Base-by-base conservation (phyloP, 1,140 invertebrate species). In the Glomeris maerens region DNA sequence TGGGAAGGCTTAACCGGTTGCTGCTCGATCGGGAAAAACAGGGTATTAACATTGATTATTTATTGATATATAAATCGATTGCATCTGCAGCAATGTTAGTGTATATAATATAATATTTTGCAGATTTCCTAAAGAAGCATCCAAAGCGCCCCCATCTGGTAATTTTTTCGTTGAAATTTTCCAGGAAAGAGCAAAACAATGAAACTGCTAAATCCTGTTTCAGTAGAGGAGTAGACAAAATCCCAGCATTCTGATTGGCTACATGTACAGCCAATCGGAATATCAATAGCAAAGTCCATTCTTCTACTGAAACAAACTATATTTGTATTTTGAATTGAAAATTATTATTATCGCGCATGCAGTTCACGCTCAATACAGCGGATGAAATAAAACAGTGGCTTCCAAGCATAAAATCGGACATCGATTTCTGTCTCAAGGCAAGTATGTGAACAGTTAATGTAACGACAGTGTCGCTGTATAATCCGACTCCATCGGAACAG, bases 301-400 rank as follows among this genome's bases (percentile, higher is more conserved):
- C 23, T 10, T 42, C 5, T 10, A 42, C 4, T 42, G 4, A 17
- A 5, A 10, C 5, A 5, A 5, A 5, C 5, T 5, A 22, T 42
- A 10, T 22, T 5, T 42, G 20, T 10, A 42, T 42, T n/a, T 20
- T 5, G 7, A 5, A 42, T 5, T 10, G 10, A 20, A 42, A 10
- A 47, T 49, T 42, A 22, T 5, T 45, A 3, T 48, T 49, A 22
- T 23, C 17, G 17, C 31, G 17, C 17, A 20, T 49, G 36, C 25
- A 49, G 47, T 4, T 4, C n/a, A 10, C 36, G 4, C 31, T 49
- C n/a, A 5, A 42, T 5, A 44, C 48, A 21, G 48, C 23, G 40
- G 39, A 44, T 47, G 48, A 50, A 20, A 50, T 50, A 14, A 50
- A 50, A 50, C 5, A 50, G 38, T 50, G 48, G 48, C 26, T 50